Percentiles rank a stretch among this genome's conserved stretches.
Conservation (phyloP, 2,888 invertebrate species). For the Drosophila mettleri region DNA sequence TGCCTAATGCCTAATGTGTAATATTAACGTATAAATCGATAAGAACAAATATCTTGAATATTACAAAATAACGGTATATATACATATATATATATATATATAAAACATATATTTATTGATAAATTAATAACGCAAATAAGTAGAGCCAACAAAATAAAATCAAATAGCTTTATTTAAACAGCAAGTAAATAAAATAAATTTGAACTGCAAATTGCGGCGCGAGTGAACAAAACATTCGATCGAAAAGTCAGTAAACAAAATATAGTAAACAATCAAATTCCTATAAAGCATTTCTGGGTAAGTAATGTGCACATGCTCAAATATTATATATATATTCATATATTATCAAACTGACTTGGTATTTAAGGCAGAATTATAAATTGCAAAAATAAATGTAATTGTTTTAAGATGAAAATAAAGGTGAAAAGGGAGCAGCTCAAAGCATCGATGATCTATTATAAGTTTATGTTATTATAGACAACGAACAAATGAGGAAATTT, state of each 20-base stretch:
- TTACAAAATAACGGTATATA: constrained; percentile 16
- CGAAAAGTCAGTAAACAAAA: constrained; percentile 7
- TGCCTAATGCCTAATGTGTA: constrained; percentile 69
- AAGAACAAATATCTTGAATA: constrained; percentile 25
- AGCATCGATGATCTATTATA: no score
- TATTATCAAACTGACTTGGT: background rate
- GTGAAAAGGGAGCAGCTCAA: no score
- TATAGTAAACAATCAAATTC: background rate
- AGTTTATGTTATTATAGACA: no score
- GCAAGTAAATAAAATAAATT: constrained; percentile 20
- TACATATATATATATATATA: constrained; percentile 14
- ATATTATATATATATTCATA: background rate
- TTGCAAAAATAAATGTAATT: no score
- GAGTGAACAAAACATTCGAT: constrained; percentile 25
- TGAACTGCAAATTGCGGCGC: constrained; percentile 24
- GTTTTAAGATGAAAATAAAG: no score
- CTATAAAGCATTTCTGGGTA: constrained; percentile 8
- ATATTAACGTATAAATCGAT: constrained; percentile 37
- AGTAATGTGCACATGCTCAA: constrained; percentile 1
- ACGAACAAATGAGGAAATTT: no score
- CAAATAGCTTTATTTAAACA: constrained; percentile 48
- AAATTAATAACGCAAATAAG: constrained; percentile 40
- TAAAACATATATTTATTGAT: constrained; percentile 35
- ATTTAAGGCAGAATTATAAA: background rate
- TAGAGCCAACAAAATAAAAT: constrained; percentile 25